These are phyloP conservation scores for Eustalomyia histrio DNA, from an alignment of 2,888 invertebrate species.

Conservation along the genomic window DNA sequence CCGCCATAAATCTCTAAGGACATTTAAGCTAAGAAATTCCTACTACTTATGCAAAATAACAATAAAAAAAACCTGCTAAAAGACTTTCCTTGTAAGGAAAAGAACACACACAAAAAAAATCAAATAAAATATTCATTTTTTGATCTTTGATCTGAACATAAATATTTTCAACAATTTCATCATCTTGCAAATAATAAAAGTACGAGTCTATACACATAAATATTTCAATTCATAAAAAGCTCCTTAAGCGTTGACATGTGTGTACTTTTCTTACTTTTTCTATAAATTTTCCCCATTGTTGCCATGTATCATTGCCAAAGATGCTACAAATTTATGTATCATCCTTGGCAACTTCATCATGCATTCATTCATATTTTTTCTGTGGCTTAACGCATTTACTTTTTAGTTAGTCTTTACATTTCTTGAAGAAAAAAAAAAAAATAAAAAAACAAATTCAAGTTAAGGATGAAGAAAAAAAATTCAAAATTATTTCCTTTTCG, in stretches of 20 bases:
- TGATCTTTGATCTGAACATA: slow-evolving; percentile 78
- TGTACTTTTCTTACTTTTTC: not conserved
- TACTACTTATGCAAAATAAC: slow-evolving; percentile 1
- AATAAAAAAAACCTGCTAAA: slow-evolving; percentile 70
- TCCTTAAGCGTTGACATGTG: slow-evolving; percentile 4
- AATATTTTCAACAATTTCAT: slow-evolving; percentile 69
- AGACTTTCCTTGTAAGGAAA: slow-evolving; percentile 73
- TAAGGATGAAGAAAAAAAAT: slow-evolving; percentile 26
- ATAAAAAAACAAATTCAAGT: slow-evolving; percentile 10
- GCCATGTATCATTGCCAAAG: slow-evolving; percentile 61
- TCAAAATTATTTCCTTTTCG: slow-evolving; percentile 67
- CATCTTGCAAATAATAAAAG: not conserved
- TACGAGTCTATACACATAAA: not conserved
- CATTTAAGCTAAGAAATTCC: slow-evolving; percentile 18
- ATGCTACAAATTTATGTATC: slow-evolving; percentile 48
- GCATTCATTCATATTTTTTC: slow-evolving; percentile 40
- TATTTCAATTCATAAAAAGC: not conserved
- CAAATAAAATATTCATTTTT: slow-evolving; percentile 78
- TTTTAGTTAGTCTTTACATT: slow-evolving; percentile 46
- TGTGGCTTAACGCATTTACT: slow-evolving; percentile 51
- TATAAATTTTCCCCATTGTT: slow-evolving; percentile 23
- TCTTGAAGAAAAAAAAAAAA: slow-evolving; percentile 16
- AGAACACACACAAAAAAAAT: slow-evolving; percentile 68
- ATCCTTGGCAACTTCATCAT: slow-evolving; percentile 63
- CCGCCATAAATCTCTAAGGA: slow-evolving; percentile 59